Percentiles rank a stretch among this genome's conserved stretches.
phyloP scores from a whole-genome alignment of 1,140 invertebrate species.

The Oedothorax gibbosus region DNA sequence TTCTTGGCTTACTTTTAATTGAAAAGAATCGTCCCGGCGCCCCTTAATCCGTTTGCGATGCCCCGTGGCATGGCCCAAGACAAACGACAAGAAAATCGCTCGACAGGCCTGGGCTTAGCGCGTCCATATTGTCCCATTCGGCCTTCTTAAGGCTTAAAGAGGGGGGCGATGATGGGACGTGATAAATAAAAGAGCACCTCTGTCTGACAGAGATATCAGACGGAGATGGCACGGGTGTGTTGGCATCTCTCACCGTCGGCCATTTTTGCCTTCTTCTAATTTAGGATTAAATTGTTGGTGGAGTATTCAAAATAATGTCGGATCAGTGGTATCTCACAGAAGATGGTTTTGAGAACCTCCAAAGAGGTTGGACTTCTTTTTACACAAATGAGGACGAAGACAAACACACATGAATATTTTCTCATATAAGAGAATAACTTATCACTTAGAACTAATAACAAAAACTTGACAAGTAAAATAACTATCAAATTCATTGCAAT shows the following conservation, averaged over 20 bases:
- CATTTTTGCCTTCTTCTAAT: background rate
- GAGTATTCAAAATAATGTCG: too few relatives aligned
- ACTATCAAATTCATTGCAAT: too few relatives aligned
- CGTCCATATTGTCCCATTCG: constrained; percentile 58
- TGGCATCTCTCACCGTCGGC: background rate
- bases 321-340: too few relatives aligned
- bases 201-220: constrained; percentile 61
- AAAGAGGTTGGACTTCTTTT: too few relatives aligned
- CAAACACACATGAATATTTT: too few relatives aligned
- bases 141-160: constrained; percentile 18
- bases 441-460: background rate
- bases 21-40: constrained; percentile 51
- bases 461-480: too few relatives aligned
- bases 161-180: constrained; percentile 53
- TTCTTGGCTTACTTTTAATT: constrained; percentile 56
- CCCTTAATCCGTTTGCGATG: constrained; percentile 32
- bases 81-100: constrained; percentile 56
- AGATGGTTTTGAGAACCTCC: too few relatives aligned
- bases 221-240: constrained; percentile 21
- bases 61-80: constrained; percentile 42
- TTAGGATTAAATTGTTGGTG: background rate
- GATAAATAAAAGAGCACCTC: constrained; percentile 60
- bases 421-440: background rate
- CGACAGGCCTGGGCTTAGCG: constrained; percentile 49
- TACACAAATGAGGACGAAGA: too few relatives aligned